Base-by-base conservation (phyloP, 23 tunicate genomes). In the Ascidia mentula region DNA sequence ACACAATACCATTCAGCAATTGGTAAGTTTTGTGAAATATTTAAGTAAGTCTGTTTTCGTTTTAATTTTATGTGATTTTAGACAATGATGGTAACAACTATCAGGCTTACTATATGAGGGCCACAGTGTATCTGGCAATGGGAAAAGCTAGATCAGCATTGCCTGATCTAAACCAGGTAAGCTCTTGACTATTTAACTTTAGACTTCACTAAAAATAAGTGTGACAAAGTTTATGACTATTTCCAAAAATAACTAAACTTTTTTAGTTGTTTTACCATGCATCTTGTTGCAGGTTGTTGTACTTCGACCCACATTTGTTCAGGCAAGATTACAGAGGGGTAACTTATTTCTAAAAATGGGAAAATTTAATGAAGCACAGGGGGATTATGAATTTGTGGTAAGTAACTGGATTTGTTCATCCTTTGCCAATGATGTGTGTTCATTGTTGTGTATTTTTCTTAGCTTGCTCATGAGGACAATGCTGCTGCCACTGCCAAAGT, bases 101-200 rank as follows among this genome's bases (percentile, higher is more conserved):
- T 61, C 99, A 96, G 59, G 99, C 99, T 30, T 84, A 86, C 59
- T 96, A 96, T 42, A 84, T 92, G 88, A 71, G 99, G 53, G 99
- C 99, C 15, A 96, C 99, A 33, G 99, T 96, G 9, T 96, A 90
- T 85, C 42, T 90, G 45, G 99, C 96, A 30, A 74, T 96, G 93
- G 94, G 99, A 4, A 90, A 91, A 83, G 80, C 99, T 15, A 90
- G 95, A 69, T 32, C 90, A 6, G 99, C 96, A 18, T 73, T 96
- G 28, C 92, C 96, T 7, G 99, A 96, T 69, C 70, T 96, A 26
- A 82, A 92, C 71, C 84, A 92, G 88, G 97, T 92, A 6, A 45
- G n/a, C n/a, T n/a, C n/a, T n/a, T n/a, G n/a, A n/a, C n/a, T n/a
- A n/a, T n/a, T n/a, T n/a, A n/a, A n/a, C n/a, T n/a, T n/a, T n/a